These are phyloP conservation scores for Lophius americanus DNA, from an alignment of 2,797 vertebrate species.

Conservation along the genomic window DNA sequence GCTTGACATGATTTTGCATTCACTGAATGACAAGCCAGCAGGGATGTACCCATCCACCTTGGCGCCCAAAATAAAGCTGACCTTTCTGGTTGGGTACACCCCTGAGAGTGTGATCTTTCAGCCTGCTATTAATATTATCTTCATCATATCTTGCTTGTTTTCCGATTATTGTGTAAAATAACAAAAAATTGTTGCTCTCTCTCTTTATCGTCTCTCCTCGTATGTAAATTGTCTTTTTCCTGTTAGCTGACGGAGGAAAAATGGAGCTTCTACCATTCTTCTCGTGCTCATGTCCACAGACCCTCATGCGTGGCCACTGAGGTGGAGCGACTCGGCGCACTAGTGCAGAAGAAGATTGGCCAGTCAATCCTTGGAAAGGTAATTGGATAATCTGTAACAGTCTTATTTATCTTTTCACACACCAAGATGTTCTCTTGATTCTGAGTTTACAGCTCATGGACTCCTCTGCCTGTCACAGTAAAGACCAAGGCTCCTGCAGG, in stretches of 20 bases:
- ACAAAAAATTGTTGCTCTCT: neutral
- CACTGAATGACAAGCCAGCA: neutral
- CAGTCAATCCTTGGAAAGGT: conserved; percentile 97
- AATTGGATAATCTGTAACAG: neutral
- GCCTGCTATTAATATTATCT: neutral
- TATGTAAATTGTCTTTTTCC: neutral
- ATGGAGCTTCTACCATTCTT: conserved; percentile 92
- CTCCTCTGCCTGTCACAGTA: too few species aligned
- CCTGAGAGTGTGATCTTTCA: conserved; percentile 27
- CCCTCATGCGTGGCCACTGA: conserved; percentile 92
- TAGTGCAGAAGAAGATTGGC: conserved; percentile 91
- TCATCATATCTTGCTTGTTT: neutral
- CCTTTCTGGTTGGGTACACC: conserved; percentile 30
- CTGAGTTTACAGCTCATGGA: too few species aligned
- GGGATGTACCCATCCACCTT: conserved; percentile 36
- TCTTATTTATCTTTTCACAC: too few species aligned
- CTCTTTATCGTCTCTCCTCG: neutral
- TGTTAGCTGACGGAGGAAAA: conserved; percentile 90
- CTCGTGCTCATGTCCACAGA: conserved; percentile 89
- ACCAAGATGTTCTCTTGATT: too few species aligned
- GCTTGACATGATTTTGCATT: conserved; percentile 23
- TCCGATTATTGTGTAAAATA: neutral
- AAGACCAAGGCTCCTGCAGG: too few species aligned
- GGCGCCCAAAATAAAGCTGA: conserved; percentile 2
- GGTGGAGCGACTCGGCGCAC: conserved; percentile 88